phyloP scores from a whole-genome alignment of 2,113 vertebrate species.

The Tetrax tetrax region DNA sequence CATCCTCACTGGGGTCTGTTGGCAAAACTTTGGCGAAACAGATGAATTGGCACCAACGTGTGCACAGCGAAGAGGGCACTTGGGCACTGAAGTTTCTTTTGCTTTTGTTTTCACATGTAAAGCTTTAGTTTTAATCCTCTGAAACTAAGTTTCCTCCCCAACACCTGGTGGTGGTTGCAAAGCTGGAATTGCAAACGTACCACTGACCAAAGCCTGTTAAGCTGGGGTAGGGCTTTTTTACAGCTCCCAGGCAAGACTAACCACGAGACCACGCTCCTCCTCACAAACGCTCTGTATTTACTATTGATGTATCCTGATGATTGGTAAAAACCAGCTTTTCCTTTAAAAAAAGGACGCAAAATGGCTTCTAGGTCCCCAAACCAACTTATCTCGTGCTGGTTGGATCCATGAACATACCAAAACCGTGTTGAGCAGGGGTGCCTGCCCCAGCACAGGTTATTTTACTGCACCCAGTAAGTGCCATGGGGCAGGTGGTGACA shows the following conservation, averaged over 20 bases:
- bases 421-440: not conserved
- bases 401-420: not conserved
- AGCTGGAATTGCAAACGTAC: not conserved
- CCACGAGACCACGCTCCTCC: rapidly evolving
- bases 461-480: not conserved
- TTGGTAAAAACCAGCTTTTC: not conserved
- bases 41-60: rapidly evolving
- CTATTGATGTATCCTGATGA: not conserved
- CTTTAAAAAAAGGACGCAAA: not conserved
- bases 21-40: not conserved
- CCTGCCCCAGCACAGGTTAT: not conserved
- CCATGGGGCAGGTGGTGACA: rapidly evolving
- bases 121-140: not conserved
- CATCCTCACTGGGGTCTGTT: not conserved
- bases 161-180: rapidly evolving
- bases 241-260: not conserved
- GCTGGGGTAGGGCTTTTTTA: not conserved
- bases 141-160: not conserved
- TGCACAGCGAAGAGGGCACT: not conserved
- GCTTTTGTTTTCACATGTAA: not conserved
- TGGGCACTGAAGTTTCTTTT: not conserved
- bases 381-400: not conserved
- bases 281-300: not conserved
- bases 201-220: rapidly evolving
- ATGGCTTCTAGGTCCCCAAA: not conserved